Percentiles rank a stretch among this genome's conserved stretches.
Conservation (phyloP, 2,113 vertebrate species). For the Ariopsis seemanni region DNA sequence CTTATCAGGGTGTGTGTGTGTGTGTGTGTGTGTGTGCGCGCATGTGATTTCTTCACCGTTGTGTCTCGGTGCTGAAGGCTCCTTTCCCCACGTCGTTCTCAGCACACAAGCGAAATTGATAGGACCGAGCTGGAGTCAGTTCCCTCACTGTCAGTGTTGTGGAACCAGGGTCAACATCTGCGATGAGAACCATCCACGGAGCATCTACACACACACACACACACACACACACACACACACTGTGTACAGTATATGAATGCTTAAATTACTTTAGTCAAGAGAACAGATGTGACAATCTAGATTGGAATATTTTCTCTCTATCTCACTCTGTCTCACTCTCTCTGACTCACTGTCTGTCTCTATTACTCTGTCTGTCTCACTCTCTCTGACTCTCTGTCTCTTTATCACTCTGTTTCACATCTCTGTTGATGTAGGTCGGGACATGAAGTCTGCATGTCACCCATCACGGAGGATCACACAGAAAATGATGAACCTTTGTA, state of each 20-base stretch:
- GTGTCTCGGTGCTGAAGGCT: conserved; percentile 94
- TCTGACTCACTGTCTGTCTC: too few species aligned
- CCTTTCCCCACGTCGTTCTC: conserved; percentile 94
- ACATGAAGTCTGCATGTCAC: neutral
- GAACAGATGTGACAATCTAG: neutral
- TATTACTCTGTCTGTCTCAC: too few species aligned
- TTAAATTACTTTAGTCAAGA: neutral
- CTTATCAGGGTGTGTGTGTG: neutral
- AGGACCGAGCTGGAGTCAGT: conserved; percentile 90
- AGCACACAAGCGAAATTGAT: conserved; percentile 94
- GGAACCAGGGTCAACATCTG: conserved; percentile 85
- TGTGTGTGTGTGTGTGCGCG: neutral
- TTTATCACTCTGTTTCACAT: too few species aligned
- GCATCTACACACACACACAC: conserved; percentile 74
- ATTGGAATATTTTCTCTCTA: neutral
- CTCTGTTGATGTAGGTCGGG: too few species aligned
- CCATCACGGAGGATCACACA: neutral
- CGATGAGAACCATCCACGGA: conserved; percentile 88
- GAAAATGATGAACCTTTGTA: neutral
- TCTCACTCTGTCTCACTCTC: neutral
- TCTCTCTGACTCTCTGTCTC: too few species aligned
- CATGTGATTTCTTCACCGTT: conserved; percentile 77
- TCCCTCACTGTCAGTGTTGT: conserved; percentile 81
- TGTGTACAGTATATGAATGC: neutral
- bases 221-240: conserved; percentile 29